These are phyloP conservation scores for Penaeus japonicus DNA, from an alignment of 1,140 invertebrate genomes.

Conservation along the genomic window DNA sequence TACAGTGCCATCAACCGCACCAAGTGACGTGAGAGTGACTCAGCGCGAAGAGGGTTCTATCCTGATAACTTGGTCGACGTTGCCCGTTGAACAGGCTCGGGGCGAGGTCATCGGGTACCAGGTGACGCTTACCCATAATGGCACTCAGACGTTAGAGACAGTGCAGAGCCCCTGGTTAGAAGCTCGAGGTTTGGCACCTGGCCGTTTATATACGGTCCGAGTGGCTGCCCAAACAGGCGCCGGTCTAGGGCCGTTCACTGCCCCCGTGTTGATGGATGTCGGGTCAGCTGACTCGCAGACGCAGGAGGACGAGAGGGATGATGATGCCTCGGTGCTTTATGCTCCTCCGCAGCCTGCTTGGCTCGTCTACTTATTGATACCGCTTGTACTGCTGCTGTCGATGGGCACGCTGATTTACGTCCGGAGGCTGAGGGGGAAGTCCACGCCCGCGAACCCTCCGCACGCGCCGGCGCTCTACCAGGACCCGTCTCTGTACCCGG, in stretches of 20 bases:
- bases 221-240: slow-evolving; percentile 54
- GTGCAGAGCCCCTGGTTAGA: slow-evolving; percentile 52
- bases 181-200: slow-evolving; percentile 32
- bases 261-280: slow-evolving; percentile 37
- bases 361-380: slow-evolving; percentile 53
- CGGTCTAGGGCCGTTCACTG: slow-evolving; percentile 49
- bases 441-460: slow-evolving; percentile 34
- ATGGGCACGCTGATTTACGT: slow-evolving; percentile 46
- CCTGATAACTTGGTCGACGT: slow-evolving; percentile 45
- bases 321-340: slow-evolving; percentile 28
- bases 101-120: slow-evolving; percentile 50
- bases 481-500: slow-evolving; percentile 49
- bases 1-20: slow-evolving; percentile 48
- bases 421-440: slow-evolving; percentile 26
- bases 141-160: slow-evolving; percentile 43
- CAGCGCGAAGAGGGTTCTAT: slow-evolving; percentile 28
- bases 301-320: slow-evolving; percentile 8
- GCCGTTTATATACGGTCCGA: slow-evolving; percentile 47
- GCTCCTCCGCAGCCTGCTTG: slow-evolving; percentile 52
- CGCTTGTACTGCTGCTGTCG: slow-evolving; percentile 46
- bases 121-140: slow-evolving; percentile 49
- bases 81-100: slow-evolving; percentile 24
- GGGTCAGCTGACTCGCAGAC: slow-evolving; percentile 1
- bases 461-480: slow-evolving; percentile 30
- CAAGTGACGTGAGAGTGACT: slow-evolving; percentile 32